Evolutionary conservation across 2,113 vertebrate genomes (phyloP).

Genomic region (Tretioscincus oriximinensis): DNA sequence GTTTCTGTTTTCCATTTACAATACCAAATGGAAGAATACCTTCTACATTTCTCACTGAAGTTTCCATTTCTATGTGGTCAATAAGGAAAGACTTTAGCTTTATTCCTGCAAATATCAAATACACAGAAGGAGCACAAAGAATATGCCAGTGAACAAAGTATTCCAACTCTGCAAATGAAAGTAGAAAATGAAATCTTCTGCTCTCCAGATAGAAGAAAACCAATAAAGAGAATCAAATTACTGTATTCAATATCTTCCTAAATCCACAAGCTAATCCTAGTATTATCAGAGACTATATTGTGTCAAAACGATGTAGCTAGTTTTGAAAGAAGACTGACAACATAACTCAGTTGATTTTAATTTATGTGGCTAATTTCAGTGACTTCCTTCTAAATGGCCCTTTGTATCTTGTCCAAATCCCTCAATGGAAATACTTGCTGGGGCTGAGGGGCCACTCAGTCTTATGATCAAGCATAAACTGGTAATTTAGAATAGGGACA

Average conservation of each 20-base stretch:
- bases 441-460: neutral
- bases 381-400: no score
- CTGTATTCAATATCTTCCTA: conserved; percentile 2
- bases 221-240: conserved; percentile 24
- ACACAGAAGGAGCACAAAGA: neutral
- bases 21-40: neutral
- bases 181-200: conserved; percentile 21
- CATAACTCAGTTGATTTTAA: neutral
- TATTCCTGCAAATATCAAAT: neutral
- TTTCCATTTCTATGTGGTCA: conserved; percentile 6
- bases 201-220: conserved; percentile 11
- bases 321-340: conserved; percentile 8
- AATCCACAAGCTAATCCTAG: conserved; percentile 5
- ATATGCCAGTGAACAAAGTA: neutral
- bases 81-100: neutral
- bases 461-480: neutral
- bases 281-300: conserved; percentile 13
- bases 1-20: neutral
- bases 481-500: no score
- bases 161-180: conserved; percentile 6
- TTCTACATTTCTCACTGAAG: neutral
- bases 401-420: neutral
- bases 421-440: neutral
- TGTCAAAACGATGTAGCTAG: neutral
- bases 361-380: neutral